phyloP scores from a whole-genome alignment of 35 echinoderm and acorn worm genomes.

The Amphiura filiformis region DNA sequence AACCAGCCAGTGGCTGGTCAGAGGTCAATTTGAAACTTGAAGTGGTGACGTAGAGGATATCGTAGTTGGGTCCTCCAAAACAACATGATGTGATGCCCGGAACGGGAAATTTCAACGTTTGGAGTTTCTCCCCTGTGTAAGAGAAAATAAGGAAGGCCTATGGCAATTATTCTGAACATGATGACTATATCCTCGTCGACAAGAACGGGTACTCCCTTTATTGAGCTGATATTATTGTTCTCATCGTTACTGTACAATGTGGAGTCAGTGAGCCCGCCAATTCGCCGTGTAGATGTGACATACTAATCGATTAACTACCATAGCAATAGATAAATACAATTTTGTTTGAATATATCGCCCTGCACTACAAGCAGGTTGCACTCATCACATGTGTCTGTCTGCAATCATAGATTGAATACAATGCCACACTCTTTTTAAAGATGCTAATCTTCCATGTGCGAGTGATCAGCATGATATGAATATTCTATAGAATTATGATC shows the following conservation, averaged over 20 bases:
- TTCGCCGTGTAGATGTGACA: no score
- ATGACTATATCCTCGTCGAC: no score
- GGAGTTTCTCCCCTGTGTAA: conserved; percentile 52
- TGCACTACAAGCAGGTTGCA: background rate
- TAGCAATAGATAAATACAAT: no score
- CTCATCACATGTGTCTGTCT: no score
- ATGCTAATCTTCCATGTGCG: no score
- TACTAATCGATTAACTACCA: no score
- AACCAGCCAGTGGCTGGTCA: conserved; percentile 50
- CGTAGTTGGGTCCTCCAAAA: conserved; percentile 64
- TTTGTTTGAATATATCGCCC: background rate
- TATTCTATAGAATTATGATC: no score
- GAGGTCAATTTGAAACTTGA: conserved; percentile 6
- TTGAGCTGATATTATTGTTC: background rate
- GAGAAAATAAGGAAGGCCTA: background rate
- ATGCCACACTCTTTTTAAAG: no score
- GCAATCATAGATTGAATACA: no score
- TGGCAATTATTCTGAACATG: background rate
- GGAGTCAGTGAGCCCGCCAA: no score
- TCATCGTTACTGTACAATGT: background rate
- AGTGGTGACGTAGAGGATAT: conserved; percentile 64
- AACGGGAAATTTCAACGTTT: conserved; percentile 47
- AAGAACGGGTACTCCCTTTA: background rate
- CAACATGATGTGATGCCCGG: conserved; percentile 66
- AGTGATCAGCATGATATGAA: no score